Evolutionary conservation across 1,140 invertebrate genomes (phyloP), one percentile per base, ranked within the genome.

Genomic region (Drosophila guanche): DNA sequence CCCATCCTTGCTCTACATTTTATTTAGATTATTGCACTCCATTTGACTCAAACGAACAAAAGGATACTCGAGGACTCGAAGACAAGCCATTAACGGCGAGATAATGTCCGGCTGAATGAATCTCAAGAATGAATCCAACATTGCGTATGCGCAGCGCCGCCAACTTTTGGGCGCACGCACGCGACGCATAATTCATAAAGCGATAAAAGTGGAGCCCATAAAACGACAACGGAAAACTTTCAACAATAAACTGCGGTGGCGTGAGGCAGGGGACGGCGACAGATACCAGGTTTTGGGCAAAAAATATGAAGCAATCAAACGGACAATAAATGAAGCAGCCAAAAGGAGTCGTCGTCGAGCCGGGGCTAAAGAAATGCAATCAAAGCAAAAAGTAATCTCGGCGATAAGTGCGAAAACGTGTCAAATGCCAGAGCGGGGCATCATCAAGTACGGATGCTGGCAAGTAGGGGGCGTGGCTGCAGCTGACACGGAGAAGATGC

Each of bases 341-440:
- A 72, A 79, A 74, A 76, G 69, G 59, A 84, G 59, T 57, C 56
- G 37, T 23, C 45, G 33, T 37, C 42, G 20, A 33, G 72, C 60
- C 42, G 50, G 10, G 33, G 33, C 33, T 37, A 12, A 56, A 76
- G 62, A 86, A 79, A 79, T 88, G 83, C 83, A 86, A 86, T 86
- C 83, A 89, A 88, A 69, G 83, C 74, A 43, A 63, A 86, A 86
- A 86, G 79, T 88, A 86, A 86, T 86, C 83, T 86, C 83, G 43
- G 70, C 78, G 83, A 88, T 86, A 86, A 86, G 83, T 86, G 83
- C 79, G 75, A 88, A 86, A 86, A 86, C 83, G 83, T 86, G 83
- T 88, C 84, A 79, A 56, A 71, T 75, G 79, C 55, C 45, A 59
- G 77, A 51, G 42, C 25, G 40, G 14, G 16, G 12, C 25, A 33